phyloP scores from a whole-genome alignment of 2,113 vertebrate genomes.

The Paratilapia polleni region DNA sequence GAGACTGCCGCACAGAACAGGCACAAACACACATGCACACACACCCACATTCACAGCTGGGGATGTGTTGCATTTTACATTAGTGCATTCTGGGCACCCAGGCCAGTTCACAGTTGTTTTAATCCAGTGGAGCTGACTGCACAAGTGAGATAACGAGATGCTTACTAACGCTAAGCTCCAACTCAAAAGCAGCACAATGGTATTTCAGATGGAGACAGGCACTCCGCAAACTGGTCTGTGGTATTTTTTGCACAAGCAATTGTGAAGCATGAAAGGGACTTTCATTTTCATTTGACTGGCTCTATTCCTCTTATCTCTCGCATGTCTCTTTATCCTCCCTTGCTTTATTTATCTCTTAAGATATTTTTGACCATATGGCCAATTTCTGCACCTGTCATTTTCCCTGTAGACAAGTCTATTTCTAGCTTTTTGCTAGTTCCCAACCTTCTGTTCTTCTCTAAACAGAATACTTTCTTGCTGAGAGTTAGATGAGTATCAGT shows the following conservation, averaged over 20 bases:
- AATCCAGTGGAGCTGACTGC: slow-evolving; percentile 65
- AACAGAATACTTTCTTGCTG: not conserved
- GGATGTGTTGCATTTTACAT: slow-evolving; percentile 22
- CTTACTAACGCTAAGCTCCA: slow-evolving; percentile 61
- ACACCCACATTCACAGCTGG: not conserved
- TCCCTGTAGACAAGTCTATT: slow-evolving; percentile 11
- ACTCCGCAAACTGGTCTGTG: slow-evolving; percentile 46
- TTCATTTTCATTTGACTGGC: slow-evolving; percentile 30
- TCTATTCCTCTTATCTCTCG: slow-evolving; percentile 19
- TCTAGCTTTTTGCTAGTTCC: not conserved
- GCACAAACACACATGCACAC: not conserved
- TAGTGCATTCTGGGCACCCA: slow-evolving; percentile 34
- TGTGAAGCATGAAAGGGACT: slow-evolving; percentile 36
- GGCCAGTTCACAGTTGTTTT: slow-evolving; percentile 53
- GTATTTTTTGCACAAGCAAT: slow-evolving; percentile 57
- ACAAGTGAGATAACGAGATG: slow-evolving; percentile 60
- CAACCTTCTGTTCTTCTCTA: not conserved
- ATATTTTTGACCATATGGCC: slow-evolving; percentile 53
- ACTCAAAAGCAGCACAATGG: slow-evolving; percentile 53
- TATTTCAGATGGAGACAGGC: slow-evolving; percentile 46
- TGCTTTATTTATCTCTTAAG: slow-evolving; percentile 32
- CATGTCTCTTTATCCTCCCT: slow-evolving; percentile 15
- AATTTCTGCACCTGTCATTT: slow-evolving; percentile 53
- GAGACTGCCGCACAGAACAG: not conserved
- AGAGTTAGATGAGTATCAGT: not conserved